A percentile compares a stretch with the other conserved stretches of the same genome.
phyloP scores from a whole-genome alignment of 2,113 vertebrate species.

The Abramis brama region DNA sequence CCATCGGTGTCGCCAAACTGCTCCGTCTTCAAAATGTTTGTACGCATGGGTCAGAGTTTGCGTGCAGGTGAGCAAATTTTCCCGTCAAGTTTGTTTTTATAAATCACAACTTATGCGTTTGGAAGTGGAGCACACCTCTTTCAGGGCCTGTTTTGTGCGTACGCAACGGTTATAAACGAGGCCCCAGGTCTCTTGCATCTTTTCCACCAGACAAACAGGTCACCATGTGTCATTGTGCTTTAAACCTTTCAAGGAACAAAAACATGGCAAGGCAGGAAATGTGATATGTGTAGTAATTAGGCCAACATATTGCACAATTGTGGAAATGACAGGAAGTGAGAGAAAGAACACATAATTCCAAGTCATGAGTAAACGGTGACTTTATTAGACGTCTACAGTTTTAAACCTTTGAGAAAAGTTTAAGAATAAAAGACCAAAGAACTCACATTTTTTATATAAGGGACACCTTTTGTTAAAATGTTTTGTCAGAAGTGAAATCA shows the following conservation, averaged over 20 bases:
- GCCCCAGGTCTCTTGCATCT: neutral
- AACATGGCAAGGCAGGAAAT: neutral
- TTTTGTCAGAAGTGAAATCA: neutral
- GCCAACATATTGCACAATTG: neutral
- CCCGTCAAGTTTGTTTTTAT: no score
- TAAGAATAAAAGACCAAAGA: neutral
- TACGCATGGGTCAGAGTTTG: no score
- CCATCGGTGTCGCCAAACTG: no score
- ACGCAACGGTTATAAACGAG: no score
- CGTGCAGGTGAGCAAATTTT: no score
- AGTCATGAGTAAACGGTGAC: neutral
- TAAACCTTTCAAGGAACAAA: neutral
- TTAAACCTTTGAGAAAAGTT: neutral
- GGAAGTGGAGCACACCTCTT: no score
- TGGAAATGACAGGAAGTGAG: conserved; percentile 3
- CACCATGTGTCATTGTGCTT: neutral
- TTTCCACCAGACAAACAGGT: neutral
- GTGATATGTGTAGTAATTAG: neutral
- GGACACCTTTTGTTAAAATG: neutral
- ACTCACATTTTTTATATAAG: neutral
- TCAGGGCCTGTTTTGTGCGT: no score
- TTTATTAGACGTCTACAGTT: neutral
- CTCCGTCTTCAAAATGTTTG: no score
- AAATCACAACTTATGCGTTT: no score
- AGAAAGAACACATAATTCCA: neutral